Evolutionary conservation across 1,140 invertebrate species (phyloP), one percentile per base, ranked within the genome.

Genomic region (Tigriopus japonicus): DNA sequence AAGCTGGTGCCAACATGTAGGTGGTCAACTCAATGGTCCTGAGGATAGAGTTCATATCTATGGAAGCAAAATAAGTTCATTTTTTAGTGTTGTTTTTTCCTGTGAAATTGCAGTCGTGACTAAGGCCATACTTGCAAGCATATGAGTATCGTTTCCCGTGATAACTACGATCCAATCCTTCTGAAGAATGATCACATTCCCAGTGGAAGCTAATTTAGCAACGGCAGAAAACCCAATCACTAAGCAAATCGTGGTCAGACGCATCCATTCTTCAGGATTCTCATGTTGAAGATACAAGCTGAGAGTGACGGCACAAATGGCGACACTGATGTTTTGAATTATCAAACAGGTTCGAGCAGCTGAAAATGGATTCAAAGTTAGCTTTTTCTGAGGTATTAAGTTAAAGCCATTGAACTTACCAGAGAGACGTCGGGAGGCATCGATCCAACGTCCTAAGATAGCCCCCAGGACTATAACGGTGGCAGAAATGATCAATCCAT

Each of bases 131-230:
- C 28, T 35, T 35, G 28, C 28, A 35, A 35, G 28, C 28, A 35
- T 35, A 9, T 35, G 28, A 35, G 28, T 35, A 9, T 35, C 28
- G 9, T 35, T 35, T 35, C 62, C 65, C 42, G 72, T 64, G 2
- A 75, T 72, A 21, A 75, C 73, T 24, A 77, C 70, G 49, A 78
- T 70, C 77, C 77, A 78, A 64, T 79, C 77, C 66, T 73, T 73
- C 64, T 76, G 71, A 19, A 78, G 65, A 17, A 70, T 68, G 56
- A 78, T 72, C 58, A 69, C 74, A 2, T 67, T 69, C 5, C 71
- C 76, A 17, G 72, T 65, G 52, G 73, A 74, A 17, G 72, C 71
- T 54, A 75, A 60, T 60, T 68, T 63, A n/a, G 67, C 68, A 19
- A 71, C 58, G 15, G 66, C 63, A 23, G 67, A 69, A 7, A 71